A percentile compares a stretch with the other conserved stretches of the same genome.
phyloP scores from a whole-genome alignment of 2,113 vertebrate species.

The Trogon melanurus region DNA sequence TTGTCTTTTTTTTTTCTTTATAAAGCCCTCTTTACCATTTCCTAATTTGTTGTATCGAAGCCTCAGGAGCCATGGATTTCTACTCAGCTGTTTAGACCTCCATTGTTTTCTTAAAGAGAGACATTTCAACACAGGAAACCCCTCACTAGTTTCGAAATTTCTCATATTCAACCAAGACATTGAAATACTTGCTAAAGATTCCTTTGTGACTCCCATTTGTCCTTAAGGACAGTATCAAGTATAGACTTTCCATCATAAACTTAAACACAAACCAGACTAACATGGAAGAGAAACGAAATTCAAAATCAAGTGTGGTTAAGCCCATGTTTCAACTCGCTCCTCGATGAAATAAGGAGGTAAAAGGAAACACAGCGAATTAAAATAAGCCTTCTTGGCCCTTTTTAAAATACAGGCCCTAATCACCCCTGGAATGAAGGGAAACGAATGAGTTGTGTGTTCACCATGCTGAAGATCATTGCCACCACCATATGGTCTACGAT shows the following conservation, averaged over 20 bases:
- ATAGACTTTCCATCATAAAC: not conserved
- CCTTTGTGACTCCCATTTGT: not conserved
- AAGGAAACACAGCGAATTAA: not conserved
- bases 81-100: not conserved
- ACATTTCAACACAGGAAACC: not conserved
- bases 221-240: not conserved
- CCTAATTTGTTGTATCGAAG: not conserved
- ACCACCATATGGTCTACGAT: not conserved
- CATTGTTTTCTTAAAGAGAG: not conserved
- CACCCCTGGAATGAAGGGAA: not conserved
- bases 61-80: not conserved
- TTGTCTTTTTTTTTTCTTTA: not conserved
- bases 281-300: not conserved
- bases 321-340: not conserved
- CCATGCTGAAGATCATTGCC: not conserved
- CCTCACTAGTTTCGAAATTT: not conserved
- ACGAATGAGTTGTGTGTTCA: not conserved
- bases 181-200: not conserved
- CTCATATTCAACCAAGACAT: not conserved
- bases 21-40: not conserved
- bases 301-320: not conserved
- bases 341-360: not conserved
- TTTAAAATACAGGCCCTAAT: not conserved
- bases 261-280: not conserved
- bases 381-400: not conserved